Conservation (phyloP, 2,797 vertebrate genomes). For the Tauraco hartlaubi region DNA sequence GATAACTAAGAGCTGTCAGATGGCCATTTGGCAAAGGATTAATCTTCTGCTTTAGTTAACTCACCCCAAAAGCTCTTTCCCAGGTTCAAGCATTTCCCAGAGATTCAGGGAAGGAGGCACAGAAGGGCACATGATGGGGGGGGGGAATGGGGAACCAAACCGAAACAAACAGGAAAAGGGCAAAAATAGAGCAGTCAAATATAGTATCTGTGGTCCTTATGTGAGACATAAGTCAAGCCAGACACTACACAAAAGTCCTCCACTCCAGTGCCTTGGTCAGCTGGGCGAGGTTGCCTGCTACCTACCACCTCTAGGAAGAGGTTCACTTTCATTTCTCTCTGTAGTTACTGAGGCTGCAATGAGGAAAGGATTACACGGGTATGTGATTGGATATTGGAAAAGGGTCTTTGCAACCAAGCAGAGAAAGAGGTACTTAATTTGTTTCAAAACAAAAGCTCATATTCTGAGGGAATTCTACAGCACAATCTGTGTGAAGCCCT, state of each 20-base stretch:
- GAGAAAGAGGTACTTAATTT: slow-evolving; percentile 33
- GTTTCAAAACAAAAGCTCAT: slow-evolving; percentile 32
- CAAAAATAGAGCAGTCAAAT: not conserved
- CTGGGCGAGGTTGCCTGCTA: not conserved
- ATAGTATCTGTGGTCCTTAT: not conserved
- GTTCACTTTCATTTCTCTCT: not conserved
- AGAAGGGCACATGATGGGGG: not conserved
- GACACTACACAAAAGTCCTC: not conserved
- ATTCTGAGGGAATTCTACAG: slow-evolving; percentile 11
- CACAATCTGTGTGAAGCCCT: slow-evolving; percentile 49
- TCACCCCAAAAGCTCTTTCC: not conserved
- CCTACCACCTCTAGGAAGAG: not conserved
- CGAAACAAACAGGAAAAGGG: not conserved
- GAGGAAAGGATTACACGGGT: slow-evolving; percentile 7
- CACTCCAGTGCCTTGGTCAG: fast-evolving
- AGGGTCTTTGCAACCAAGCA: not conserved
- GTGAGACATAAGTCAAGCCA: not conserved
- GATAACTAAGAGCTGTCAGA: not conserved
- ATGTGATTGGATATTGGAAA: slow-evolving; percentile 14
- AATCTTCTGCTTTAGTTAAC: not conserved
- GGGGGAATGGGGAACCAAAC: too few species aligned
- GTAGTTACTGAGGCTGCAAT: not conserved
- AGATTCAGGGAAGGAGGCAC: not conserved
- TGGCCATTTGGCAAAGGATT: not conserved
- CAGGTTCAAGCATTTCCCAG: not conserved